phyloP scores from a whole-genome alignment of 2,888 invertebrate species.

The Ichneumon xanthorius region DNA sequence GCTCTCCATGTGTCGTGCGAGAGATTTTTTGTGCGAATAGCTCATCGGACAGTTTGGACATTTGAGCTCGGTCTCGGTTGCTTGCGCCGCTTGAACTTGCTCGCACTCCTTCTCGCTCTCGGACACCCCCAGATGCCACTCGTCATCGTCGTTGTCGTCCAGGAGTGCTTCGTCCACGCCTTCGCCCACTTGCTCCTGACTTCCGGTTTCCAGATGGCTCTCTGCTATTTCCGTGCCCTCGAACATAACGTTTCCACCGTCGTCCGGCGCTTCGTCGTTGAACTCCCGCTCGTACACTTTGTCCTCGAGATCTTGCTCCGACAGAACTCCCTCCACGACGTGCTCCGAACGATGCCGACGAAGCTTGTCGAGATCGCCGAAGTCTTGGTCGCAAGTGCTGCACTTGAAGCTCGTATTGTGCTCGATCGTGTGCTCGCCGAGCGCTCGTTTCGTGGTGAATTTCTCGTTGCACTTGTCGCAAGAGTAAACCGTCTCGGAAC shows the following conservation, averaged over 20 bases:
- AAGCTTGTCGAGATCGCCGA: slow-evolving; percentile 77
- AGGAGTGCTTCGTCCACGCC: background rate
- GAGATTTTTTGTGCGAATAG: slow-evolving; percentile 74
- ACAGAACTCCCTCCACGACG: slow-evolving; percentile 79
- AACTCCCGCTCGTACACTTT: slow-evolving; percentile 62
- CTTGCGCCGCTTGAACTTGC: slow-evolving; percentile 37
- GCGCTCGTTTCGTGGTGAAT: slow-evolving; percentile 73
- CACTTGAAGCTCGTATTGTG: slow-evolving; percentile 75
- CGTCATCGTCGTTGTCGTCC: background rate
- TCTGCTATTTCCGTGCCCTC: slow-evolving; percentile 30
- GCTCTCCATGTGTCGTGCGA: slow-evolving; percentile 74
- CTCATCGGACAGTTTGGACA: slow-evolving; percentile 75
- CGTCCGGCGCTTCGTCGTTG: slow-evolving; percentile 61
- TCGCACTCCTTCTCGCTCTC: slow-evolving; percentile 17
- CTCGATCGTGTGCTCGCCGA: slow-evolving; percentile 75
- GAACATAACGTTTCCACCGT: slow-evolving; percentile 47
- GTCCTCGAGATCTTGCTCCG: slow-evolving; percentile 78
- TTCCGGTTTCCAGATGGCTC: slow-evolving; percentile 11
- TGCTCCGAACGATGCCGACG: slow-evolving; percentile 79
- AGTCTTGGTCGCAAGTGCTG: slow-evolving; percentile 78
- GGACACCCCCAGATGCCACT: slow-evolving; percentile 38
- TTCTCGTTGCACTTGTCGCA: slow-evolving; percentile 76
- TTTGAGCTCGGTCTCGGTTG: slow-evolving; percentile 70
- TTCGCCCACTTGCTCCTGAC: slow-evolving; percentile 21
- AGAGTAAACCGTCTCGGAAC: slow-evolving; percentile 42